These are phyloP conservation scores for Platycercus adscitus DNA, from an alignment of 2,113 vertebrate genomes.

Conservation along the genomic window DNA sequence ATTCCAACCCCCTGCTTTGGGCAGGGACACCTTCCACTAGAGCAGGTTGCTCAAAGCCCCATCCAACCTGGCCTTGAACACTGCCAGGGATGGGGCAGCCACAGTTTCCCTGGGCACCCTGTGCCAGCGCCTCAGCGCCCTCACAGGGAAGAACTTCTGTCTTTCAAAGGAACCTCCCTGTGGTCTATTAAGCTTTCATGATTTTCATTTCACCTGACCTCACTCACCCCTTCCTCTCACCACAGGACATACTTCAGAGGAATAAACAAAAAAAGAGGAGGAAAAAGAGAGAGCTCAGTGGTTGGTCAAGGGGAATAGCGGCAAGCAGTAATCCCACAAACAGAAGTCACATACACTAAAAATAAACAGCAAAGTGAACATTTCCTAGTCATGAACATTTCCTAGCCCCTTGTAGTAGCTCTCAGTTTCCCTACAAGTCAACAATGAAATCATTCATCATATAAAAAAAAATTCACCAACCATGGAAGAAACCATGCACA, in stretches of 20 bases:
- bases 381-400: not conserved
- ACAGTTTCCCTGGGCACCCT: not conserved
- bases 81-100: not conserved
- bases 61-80: not conserved
- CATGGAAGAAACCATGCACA: not conserved
- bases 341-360: not conserved
- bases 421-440: not conserved
- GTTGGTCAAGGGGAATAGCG: not conserved
- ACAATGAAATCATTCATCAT: not conserved
- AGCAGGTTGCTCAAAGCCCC: not conserved
- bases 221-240: slow-evolving; percentile 18
- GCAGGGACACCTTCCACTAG: not conserved
- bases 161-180: slow-evolving; percentile 33
- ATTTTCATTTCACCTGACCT: slow-evolving; percentile 25
- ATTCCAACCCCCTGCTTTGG: not conserved
- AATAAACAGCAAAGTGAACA: not conserved
- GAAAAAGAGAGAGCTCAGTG: not conserved
- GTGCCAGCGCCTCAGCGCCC: not conserved
- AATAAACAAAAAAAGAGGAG: not conserved
- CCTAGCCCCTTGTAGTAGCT: not conserved
- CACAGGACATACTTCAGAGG: not conserved
- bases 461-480: not conserved
- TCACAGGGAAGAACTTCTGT: not conserved
- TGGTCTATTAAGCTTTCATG: slow-evolving; percentile 40
- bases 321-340: not conserved